Conservation (phyloP, 2,888 invertebrate genomes). For the Ypsolopha scabrella region DNA sequence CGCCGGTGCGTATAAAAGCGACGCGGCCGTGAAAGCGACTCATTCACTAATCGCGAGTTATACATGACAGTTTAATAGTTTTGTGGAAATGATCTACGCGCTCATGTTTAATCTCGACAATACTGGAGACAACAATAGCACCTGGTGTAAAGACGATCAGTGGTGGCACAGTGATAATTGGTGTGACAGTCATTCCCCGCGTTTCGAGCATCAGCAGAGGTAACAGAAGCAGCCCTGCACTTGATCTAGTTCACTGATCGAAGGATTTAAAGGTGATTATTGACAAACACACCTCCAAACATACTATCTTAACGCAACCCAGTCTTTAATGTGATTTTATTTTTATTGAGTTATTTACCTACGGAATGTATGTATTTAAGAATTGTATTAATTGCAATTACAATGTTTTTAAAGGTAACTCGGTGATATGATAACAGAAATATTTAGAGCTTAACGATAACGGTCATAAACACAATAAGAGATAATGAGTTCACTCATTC, state of each 20-base stretch:
- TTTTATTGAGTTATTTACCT: too few species aligned
- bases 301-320: too few species aligned
- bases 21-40: slow-evolving; percentile 20
- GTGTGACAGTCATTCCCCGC: slow-evolving; percentile 60
- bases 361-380: too few species aligned
- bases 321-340: too few species aligned
- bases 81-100: slow-evolving; percentile 65
- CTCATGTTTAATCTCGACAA: slow-evolving; percentile 57
- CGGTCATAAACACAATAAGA: too few species aligned
- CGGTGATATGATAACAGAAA: too few species aligned
- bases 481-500: too few species aligned
- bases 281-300: neutral
- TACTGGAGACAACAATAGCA: slow-evolving; percentile 40
- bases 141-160: slow-evolving; percentile 51
- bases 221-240: slow-evolving; percentile 25
- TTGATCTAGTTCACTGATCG: neutral
- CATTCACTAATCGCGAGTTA: slow-evolving; percentile 51
- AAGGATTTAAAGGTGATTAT: slow-evolving; percentile 1
- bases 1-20: slow-evolving; percentile 40
- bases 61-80: slow-evolving; percentile 51
- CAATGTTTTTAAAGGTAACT: too few species aligned
- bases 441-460: too few species aligned
- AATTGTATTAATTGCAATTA: too few species aligned
- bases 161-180: slow-evolving; percentile 67
- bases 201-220: slow-evolving; percentile 59